Base-by-base conservation (phyloP, 2,888 invertebrate genomes). In the Drosophila antonietae region DNA sequence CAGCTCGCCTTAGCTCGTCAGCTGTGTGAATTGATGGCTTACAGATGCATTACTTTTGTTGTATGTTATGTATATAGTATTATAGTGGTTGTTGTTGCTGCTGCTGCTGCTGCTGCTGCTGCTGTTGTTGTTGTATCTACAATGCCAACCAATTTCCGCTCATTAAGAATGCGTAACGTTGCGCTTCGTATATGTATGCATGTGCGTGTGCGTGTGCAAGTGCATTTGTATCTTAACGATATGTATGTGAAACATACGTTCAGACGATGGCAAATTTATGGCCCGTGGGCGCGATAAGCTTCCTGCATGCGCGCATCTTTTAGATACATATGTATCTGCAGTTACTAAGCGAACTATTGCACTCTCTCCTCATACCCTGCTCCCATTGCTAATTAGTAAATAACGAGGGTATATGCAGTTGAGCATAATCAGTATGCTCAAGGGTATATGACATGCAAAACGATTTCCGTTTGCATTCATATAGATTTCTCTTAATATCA, bases 131-230 rank as follows among this genome's bases (percentile, higher is more conserved):
- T 31, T 72, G 61, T 51, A 68, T 62, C 55, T 57, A 41, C 80
- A 81, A 87, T 84, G 80, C 80, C 84, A 84, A 78, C 87, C 81
- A 83, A 85, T 85, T 84, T 85, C 87, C 87, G 85, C 87, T 84
- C 87, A 87, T 85, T 85, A 84, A 81, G 81, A 81, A 83, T 84
- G 83, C 80, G 73, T 82, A 78, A 56, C 80, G 51, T 14, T 71
- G 65, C 64, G 52, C 63, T 41, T n/a, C n/a, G 41, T 8, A 41
- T 41, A 15, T 39, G n/a, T 3, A 39, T 37, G 14, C 35, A 3
- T 20, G 7, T 39, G 7, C n/a, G 53, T 43, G 60, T 47, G 46
- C 44, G 28, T n/a, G 53, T 64, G 73, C 74, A 68, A 68, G 58
- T 79, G 81, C 73, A 75, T 62, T 71, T 81, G 83, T 85, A 80